phyloP scores from a whole-genome alignment of 2,888 invertebrate species.

The Ischnus inquisitorius region DNA sequence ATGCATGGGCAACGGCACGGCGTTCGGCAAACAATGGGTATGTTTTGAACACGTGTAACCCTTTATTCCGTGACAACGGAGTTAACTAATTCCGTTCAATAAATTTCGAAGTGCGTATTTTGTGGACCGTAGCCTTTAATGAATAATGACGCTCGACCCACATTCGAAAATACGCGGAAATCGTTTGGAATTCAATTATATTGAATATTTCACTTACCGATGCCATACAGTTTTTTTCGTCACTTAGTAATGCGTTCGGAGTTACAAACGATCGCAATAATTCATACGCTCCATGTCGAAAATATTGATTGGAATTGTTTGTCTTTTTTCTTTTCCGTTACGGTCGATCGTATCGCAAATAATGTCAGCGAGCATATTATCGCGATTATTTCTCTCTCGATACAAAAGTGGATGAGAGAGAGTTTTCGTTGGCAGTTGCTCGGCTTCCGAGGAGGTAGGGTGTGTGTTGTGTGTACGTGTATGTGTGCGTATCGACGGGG shows the following conservation, averaged over 20 bases:
- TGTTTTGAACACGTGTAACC: background rate
- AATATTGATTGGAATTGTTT: background rate
- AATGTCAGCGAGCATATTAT: slow-evolving; percentile 50
- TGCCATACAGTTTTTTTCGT: background rate
- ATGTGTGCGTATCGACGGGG: slow-evolving; percentile 42
- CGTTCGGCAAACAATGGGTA: background rate
- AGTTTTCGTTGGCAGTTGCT: slow-evolving; percentile 33
- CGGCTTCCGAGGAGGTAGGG: slow-evolving; percentile 44
- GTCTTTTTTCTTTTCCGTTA: background rate
- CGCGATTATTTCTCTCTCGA: slow-evolving; percentile 57
- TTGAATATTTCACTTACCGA: background rate
- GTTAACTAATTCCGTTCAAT: slow-evolving; percentile 1
- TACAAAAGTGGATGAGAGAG: slow-evolving; percentile 50
- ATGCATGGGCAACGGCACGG: background rate
- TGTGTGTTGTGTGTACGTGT: slow-evolving; percentile 31
- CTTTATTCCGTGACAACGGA: background rate
- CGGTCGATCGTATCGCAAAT: slow-evolving; percentile 7
- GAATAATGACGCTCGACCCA: slow-evolving; percentile 20
- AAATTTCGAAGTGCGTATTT: slow-evolving; percentile 5
- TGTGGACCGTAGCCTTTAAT: slow-evolving; percentile 6
- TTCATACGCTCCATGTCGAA: background rate
- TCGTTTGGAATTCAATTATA: background rate
- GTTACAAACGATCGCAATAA: background rate
- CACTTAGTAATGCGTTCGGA: background rate
- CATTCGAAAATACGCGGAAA: slow-evolving; percentile 1